phyloP scores from a whole-genome alignment of 2,113 vertebrate species.

The Rhinolophus ferrumequinum region DNA sequence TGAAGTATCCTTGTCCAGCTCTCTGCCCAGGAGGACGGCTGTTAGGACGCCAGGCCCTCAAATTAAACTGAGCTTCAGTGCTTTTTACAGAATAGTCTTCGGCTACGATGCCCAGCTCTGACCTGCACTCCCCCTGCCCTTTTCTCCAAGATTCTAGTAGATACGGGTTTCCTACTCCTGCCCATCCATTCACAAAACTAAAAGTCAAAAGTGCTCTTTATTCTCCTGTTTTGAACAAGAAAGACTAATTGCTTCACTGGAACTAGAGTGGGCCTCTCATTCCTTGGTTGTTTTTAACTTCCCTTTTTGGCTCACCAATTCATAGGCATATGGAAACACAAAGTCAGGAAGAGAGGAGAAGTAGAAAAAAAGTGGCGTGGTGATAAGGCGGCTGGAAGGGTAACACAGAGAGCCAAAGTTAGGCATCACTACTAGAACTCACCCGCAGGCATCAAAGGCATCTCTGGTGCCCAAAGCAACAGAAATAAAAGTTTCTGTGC shows the following conservation, averaged over 20 bases:
- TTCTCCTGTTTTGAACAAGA: conserved; percentile 2
- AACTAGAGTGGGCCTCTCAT: background rate
- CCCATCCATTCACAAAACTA: background rate
- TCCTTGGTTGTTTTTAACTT: conserved; percentile 10
- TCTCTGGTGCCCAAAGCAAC: background rate
- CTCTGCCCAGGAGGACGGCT: background rate
- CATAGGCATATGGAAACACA: background rate
- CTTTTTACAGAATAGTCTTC: background rate
- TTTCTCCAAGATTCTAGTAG: background rate
- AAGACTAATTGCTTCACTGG: background rate
- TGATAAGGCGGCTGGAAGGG: background rate
- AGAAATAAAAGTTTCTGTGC: background rate
- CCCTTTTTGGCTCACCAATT: background rate
- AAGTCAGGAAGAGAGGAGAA: background rate
- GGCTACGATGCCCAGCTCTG: background rate
- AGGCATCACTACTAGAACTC: background rate
- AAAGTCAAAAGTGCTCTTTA: background rate
- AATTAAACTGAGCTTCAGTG: background rate
- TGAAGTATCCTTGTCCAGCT: background rate
- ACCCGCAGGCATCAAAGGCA: background rate
- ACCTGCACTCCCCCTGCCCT: background rate
- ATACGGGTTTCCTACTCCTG: too few relatives aligned
- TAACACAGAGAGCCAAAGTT: background rate
- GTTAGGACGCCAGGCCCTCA: background rate
- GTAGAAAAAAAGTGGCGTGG: background rate